Evolutionary conservation across 2,113 vertebrate species (phyloP).

Genomic region (Elephas maximus): DNA sequence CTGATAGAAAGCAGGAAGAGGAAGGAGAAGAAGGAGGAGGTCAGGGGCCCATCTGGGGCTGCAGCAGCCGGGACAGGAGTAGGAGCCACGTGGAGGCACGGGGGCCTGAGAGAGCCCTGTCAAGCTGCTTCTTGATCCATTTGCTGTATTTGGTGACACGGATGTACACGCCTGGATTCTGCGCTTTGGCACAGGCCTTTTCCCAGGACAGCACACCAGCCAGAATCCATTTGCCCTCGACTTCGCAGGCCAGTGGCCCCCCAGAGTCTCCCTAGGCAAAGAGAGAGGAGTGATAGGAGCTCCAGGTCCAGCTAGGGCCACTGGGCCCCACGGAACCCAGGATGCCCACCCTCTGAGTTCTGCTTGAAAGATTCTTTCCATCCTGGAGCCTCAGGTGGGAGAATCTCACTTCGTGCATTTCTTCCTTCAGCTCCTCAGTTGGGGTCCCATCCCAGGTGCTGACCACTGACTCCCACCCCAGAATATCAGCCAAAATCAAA

Average conservation of each 20-base stretch:
- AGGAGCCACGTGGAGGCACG: background rate
- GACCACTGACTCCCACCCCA: background rate
- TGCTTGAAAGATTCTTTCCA: background rate
- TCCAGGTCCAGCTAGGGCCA: background rate
- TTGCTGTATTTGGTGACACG: slow-evolving; percentile 86
- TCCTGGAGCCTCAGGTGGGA: background rate
- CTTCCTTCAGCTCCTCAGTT: background rate
- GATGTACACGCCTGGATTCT: slow-evolving; percentile 90
- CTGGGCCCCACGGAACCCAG: background rate
- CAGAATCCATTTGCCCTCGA: slow-evolving; percentile 89
- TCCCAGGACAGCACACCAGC: slow-evolving; percentile 93
- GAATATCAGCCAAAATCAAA: background rate
- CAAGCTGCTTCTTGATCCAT: slow-evolving; percentile 86
- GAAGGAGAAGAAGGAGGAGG: no score
- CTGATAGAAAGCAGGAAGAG: background rate
- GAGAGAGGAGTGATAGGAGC: background rate
- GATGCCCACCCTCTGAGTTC: background rate
- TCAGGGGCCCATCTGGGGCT: background rate
- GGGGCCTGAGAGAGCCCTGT: background rate
- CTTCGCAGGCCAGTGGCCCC: slow-evolving; percentile 90
- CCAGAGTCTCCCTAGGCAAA: slow-evolving; percentile 91
- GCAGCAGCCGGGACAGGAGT: slow-evolving; percentile 23
- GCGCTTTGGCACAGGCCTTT: slow-evolving; percentile 86
- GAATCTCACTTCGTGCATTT: background rate
- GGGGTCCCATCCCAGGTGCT: background rate